Conservation (phyloP, 2,113 vertebrate species). For the Eptesicus fuscus region DNA sequence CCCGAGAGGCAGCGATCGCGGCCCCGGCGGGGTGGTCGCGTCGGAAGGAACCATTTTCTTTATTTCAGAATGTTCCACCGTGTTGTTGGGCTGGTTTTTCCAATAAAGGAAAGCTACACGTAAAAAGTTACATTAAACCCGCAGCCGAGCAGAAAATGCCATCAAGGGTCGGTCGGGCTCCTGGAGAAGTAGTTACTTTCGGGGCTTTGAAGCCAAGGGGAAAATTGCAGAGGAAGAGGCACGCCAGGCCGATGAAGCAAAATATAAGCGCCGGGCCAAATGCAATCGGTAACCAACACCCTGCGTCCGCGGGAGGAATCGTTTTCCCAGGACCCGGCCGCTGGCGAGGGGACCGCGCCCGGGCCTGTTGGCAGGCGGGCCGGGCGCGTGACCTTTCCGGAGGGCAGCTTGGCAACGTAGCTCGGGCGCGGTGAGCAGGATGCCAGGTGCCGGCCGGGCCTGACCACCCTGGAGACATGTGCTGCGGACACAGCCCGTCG, state of each 20-base stretch:
- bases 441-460: not conserved
- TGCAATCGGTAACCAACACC: not conserved
- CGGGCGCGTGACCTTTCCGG: not conserved
- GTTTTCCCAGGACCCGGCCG: not conserved
- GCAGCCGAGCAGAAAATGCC: not conserved
- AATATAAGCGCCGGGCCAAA: not conserved
- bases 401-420: not conserved
- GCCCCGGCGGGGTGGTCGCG: too few species aligned
- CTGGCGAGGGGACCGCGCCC: not conserved
- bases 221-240: conserved; percentile 27
- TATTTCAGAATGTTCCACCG: not conserved
- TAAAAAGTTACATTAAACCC: conserved; percentile 10
- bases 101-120: not conserved
- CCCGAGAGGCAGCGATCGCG: not conserved
- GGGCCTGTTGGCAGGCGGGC: not conserved
- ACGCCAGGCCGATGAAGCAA: not conserved
- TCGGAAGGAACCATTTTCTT: not conserved
- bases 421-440: not conserved
- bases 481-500: fast-evolving
- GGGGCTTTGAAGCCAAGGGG: conserved; percentile 23
- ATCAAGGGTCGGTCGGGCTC: conserved; percentile 5
- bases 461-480: not conserved
- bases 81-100: not conserved
- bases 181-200: not conserved
- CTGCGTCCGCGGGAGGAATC: conserved; percentile 3